Percentiles rank a stretch among this genome's conserved stretches.
Evolutionary conservation across 2,113 vertebrate species (phyloP).

Genomic region (Erinaceus europaeus): DNA sequence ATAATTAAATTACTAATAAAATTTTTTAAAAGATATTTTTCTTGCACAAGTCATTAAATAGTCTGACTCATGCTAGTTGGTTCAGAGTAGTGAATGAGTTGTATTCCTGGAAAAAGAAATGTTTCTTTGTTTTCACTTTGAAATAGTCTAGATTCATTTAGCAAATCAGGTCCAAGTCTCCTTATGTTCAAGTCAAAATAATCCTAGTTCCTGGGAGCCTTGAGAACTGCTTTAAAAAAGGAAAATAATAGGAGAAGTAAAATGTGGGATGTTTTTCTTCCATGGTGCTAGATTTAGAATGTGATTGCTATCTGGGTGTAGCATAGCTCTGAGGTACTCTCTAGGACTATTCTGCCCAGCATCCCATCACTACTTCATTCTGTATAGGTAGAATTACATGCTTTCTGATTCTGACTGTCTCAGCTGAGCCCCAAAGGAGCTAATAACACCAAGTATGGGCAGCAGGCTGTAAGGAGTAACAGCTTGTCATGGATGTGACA

Average conservation of each 20-base stretch:
- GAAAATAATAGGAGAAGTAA: background rate
- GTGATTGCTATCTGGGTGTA: background rate
- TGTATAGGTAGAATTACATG: slow-evolving; percentile 12
- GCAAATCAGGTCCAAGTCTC: slow-evolving; percentile 3
- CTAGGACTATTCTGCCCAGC: background rate
- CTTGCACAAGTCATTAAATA: background rate
- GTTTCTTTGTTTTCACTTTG: slow-evolving; percentile 5
- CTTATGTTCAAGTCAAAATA: slow-evolving; percentile 24
- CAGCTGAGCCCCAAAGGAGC: background rate
- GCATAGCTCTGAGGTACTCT: background rate
- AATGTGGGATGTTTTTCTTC: background rate
- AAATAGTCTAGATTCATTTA: slow-evolving; percentile 38
- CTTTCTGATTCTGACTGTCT: background rate
- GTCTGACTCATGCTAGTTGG: slow-evolving; percentile 7
- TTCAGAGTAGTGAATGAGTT: slow-evolving; percentile 7
- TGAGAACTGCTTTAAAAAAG: background rate
- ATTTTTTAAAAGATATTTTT: background rate
- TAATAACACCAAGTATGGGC: background rate
- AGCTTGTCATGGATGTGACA: background rate
- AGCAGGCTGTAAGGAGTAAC: slow-evolving; percentile 25
- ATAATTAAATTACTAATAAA: too few species aligned
- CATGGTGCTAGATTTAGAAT: slow-evolving; percentile 14
- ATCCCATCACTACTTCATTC: background rate
- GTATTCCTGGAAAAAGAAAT: slow-evolving; percentile 21
- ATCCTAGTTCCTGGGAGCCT: slow-evolving; percentile 24